Evolutionary conservation across 1,140 invertebrate species (phyloP).

Genomic region (Stegodyphus mimosarum): DNA sequence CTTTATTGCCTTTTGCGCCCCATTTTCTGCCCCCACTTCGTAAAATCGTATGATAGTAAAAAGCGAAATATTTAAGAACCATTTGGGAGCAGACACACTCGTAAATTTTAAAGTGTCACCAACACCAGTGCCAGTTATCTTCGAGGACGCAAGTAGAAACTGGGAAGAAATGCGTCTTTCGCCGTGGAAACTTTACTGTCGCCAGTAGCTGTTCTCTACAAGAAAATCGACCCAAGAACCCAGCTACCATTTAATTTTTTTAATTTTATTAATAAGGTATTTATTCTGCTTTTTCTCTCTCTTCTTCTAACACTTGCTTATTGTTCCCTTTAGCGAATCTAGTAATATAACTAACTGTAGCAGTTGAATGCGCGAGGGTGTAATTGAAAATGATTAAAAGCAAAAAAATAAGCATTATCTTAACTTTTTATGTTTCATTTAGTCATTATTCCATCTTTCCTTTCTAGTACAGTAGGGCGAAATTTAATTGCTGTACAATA

Average conservation of each 20-base stretch:
- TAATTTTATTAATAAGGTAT: neutral
- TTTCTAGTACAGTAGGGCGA: too few relatives aligned
- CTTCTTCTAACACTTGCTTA: too few relatives aligned
- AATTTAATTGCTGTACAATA: too few relatives aligned
- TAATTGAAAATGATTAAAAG: too few relatives aligned
- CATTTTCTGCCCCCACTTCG: conserved; percentile 7
- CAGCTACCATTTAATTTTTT: neutral
- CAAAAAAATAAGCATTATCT: too few relatives aligned
- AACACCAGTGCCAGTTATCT: conserved; percentile 26
- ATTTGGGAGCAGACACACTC: conserved; percentile 19
- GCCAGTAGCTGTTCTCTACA: neutral
- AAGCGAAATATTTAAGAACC: conserved; percentile 25
- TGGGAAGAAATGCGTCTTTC: conserved; percentile 14
- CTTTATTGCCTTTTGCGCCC: conserved; percentile 22
- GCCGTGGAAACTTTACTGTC: too few relatives aligned
- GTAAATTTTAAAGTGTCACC: conserved; percentile 45
- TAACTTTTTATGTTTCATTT: too few relatives aligned
- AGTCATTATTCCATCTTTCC: too few relatives aligned
- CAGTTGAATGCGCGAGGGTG: too few relatives aligned
- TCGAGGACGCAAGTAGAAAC: conserved; percentile 2
- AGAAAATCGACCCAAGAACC: conserved; percentile 5
- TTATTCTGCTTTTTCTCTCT: neutral
- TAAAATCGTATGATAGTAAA: conserved; percentile 23
- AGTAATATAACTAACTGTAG: too few relatives aligned
- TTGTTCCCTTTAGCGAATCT: too few relatives aligned